These are phyloP conservation scores for Tragelaphus oryx DNA, from an alignment of 2,797 vertebrate genomes.

Conservation along the genomic window DNA sequence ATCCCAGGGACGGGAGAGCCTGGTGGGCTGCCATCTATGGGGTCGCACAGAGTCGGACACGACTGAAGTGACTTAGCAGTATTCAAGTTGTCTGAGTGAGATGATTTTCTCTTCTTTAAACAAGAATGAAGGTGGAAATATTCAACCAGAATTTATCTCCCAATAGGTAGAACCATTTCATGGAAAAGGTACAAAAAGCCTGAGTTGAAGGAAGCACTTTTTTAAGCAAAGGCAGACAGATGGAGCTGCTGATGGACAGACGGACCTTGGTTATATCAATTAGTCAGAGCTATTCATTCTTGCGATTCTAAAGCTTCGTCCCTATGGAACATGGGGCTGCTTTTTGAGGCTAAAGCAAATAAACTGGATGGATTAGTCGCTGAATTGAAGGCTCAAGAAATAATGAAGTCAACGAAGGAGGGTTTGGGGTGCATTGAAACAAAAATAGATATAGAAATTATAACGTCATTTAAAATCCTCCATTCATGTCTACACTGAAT, in stretches of 20 bases:
- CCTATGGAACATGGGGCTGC: not conserved
- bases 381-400: constrained; percentile 28
- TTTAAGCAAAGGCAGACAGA: not conserved
- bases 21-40: no score
- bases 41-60: no score
- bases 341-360: constrained; percentile 39
- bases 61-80: no score
- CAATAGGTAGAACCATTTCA: not conserved
- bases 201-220: not conserved
- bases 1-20: no score
- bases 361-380: constrained; percentile 13
- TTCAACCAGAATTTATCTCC: not conserved
- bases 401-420: not conserved
- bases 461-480: not conserved
- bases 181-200: not conserved
- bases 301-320: constrained; percentile 8
- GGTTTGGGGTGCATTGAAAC: not conserved
- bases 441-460: not conserved
- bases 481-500: not conserved
- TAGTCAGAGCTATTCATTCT: constrained; percentile 21
- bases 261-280: not conserved
- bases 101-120: constrained; percentile 13
- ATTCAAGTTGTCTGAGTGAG: not conserved
- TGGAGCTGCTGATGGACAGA: not conserved
- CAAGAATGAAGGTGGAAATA: not conserved